A percentile compares a stretch with the other conserved stretches of the same genome.
Conservation (phyloP, 1,140 invertebrate genomes). For the Mactra quadrangularis region DNA sequence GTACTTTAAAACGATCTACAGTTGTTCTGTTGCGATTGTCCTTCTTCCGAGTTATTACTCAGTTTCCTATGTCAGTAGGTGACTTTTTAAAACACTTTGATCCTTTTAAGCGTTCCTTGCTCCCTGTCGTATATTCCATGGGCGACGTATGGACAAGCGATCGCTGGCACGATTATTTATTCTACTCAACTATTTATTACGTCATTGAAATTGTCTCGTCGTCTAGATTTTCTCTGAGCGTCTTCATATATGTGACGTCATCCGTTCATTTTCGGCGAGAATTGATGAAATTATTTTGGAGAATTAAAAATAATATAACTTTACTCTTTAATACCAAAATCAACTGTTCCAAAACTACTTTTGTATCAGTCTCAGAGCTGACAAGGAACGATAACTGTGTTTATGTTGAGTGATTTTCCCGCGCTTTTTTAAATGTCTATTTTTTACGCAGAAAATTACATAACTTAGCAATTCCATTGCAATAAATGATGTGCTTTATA, state of each 20-base stretch:
- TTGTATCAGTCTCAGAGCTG: too few relatives aligned
- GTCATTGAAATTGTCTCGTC: conserved; percentile 72
- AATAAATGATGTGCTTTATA: too few relatives aligned
- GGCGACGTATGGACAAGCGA: conserved; percentile 58
- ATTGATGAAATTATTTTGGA: conserved; percentile 13
- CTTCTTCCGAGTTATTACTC: conserved; percentile 77
- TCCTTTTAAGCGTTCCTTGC: conserved; percentile 41
- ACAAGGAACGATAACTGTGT: too few relatives aligned
- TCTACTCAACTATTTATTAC: conserved; percentile 64
- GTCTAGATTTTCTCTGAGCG: conserved; percentile 75
- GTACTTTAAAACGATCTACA: conserved; percentile 60
- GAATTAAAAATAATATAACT: too few relatives aligned
- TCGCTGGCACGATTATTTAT: conserved; percentile 70
- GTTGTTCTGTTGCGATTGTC: conserved; percentile 70
- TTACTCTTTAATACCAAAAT: too few relatives aligned
- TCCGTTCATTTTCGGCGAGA: conserved; percentile 71
- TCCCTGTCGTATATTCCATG: conserved; percentile 49
- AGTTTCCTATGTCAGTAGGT: conserved; percentile 73
- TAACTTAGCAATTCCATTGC: too few relatives aligned
- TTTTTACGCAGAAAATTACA: too few relatives aligned
- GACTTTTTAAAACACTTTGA: conserved; percentile 65
- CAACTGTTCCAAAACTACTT: too few relatives aligned
- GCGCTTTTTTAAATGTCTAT: too few relatives aligned
- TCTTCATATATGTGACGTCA: conserved; percentile 76
- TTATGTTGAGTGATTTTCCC: too few relatives aligned